Conservation (phyloP, 2,113 vertebrate genomes). For the Misgurnus mizolepis region DNA sequence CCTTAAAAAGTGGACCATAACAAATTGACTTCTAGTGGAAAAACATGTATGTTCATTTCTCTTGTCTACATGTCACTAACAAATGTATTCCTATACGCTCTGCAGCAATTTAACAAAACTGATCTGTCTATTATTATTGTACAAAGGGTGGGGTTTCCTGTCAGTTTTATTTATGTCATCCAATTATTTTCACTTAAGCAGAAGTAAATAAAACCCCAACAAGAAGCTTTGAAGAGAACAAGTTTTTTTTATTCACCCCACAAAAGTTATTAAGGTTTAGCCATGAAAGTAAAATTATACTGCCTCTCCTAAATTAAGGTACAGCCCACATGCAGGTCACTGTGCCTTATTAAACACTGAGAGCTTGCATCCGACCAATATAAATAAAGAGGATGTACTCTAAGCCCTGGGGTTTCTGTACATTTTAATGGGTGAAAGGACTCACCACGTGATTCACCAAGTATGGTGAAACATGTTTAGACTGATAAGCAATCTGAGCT, state of each 20-base stretch:
- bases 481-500: neutral
- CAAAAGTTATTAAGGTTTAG: slow-evolving; percentile 6
- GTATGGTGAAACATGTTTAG: slow-evolving; percentile 4
- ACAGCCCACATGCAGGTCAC: neutral
- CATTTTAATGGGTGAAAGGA: slow-evolving; percentile 3
- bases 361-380: neutral
- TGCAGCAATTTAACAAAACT: neutral
- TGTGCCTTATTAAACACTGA: neutral
- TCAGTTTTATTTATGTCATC: neutral
- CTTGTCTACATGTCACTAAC: neutral
- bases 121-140: neutral
- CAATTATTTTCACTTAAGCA: neutral
- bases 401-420: neutral
- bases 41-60: neutral
- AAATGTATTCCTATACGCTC: neutral
- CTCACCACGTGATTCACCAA: neutral
- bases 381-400: neutral
- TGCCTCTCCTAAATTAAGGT: neutral
- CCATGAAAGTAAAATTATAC: neutral
- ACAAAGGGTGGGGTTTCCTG: slow-evolving; percentile 43
- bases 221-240: no score
- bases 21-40: neutral
- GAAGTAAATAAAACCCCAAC: neutral
- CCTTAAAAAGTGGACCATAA: no score
- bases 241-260: no score